These are phyloP conservation scores for Nycticryphes semicollaris DNA, from an alignment of 2,113 vertebrate genomes.

Conservation along the genomic window DNA sequence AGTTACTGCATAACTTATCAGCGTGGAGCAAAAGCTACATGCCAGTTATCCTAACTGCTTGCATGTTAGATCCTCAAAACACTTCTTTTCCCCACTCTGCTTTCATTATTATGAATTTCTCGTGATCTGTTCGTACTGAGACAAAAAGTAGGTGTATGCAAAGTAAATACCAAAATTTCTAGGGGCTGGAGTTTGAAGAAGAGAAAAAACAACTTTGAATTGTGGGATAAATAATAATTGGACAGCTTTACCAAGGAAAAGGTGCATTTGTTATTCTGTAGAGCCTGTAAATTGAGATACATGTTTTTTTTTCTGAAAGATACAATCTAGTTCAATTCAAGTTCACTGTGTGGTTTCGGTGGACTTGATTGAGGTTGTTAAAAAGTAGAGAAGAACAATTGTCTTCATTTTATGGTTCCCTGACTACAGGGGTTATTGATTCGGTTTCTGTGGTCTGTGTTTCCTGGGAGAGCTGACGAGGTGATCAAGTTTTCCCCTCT, in stretches of 20 bases:
- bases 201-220: not conserved
- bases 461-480: not conserved
- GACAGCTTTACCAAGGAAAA: not conserved
- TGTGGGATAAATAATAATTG: not conserved
- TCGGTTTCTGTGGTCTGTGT: not conserved
- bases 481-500: not conserved
- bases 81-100: not conserved
- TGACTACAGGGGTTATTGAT: not conserved
- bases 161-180: not conserved
- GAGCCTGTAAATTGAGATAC: not conserved
- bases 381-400: not conserved
- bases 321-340: not conserved
- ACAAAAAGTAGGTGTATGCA: not conserved
- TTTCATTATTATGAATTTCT: not conserved
- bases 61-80: not conserved
- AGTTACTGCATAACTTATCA: not conserved
- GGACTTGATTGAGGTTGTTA: not conserved
- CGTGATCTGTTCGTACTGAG: not conserved
- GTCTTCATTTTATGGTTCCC: constrained; percentile 2
- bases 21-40: not conserved
- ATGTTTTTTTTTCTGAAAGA: not conserved
- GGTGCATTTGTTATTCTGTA: not conserved
- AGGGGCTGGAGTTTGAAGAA: not conserved
- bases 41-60: not conserved
- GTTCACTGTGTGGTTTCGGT: not conserved